A percentile compares a stretch with the other conserved stretches of the same genome.
These are phyloP conservation scores for Nycticorax nycticorax DNA, from an alignment of 2,113 vertebrate genomes.

Conservation along the genomic window DNA sequence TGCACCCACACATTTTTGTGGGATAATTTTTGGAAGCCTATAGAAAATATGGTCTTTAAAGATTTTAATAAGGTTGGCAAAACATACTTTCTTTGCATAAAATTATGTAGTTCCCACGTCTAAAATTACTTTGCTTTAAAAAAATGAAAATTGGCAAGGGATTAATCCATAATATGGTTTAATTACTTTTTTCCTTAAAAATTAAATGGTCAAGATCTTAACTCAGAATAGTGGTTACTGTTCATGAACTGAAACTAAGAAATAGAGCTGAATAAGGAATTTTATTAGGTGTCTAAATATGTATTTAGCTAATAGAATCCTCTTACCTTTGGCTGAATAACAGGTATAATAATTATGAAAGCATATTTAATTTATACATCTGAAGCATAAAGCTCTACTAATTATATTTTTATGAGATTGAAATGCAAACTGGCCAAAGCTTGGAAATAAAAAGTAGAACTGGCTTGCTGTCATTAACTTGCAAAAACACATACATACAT, in stretches of 20 bases:
- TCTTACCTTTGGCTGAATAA: slow-evolving; percentile 58
- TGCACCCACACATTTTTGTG: slow-evolving; percentile 59
- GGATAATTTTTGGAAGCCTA: slow-evolving; percentile 64
- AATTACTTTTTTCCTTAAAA: slow-evolving; percentile 63
- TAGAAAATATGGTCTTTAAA: slow-evolving; percentile 63
- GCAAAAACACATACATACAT: not conserved
- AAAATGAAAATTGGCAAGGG: slow-evolving; percentile 69
- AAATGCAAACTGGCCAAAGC: slow-evolving; percentile 57
- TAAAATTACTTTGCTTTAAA: slow-evolving; percentile 69
- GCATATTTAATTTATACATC: slow-evolving; percentile 53
- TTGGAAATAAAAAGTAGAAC: slow-evolving; percentile 50
- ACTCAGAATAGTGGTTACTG: slow-evolving; percentile 36
- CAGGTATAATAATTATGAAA: slow-evolving; percentile 59
- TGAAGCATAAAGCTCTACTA: slow-evolving; percentile 28
- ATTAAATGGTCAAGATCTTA: slow-evolving; percentile 68
- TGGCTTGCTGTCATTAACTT: slow-evolving; percentile 42
- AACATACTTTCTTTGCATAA: slow-evolving; percentile 58
- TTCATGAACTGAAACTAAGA: slow-evolving; percentile 54
- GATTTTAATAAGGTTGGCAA: slow-evolving; percentile 70
- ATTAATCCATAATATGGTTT: slow-evolving; percentile 64
- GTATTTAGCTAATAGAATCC: slow-evolving; percentile 68
- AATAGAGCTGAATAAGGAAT: slow-evolving; percentile 7
- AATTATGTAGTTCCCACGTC: slow-evolving; percentile 56
- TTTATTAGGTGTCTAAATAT: slow-evolving; percentile 62
- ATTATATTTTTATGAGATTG: slow-evolving; percentile 54